Conservation (phyloP, 2,113 vertebrate genomes). For the Nothobranchius furzeri region DNA sequence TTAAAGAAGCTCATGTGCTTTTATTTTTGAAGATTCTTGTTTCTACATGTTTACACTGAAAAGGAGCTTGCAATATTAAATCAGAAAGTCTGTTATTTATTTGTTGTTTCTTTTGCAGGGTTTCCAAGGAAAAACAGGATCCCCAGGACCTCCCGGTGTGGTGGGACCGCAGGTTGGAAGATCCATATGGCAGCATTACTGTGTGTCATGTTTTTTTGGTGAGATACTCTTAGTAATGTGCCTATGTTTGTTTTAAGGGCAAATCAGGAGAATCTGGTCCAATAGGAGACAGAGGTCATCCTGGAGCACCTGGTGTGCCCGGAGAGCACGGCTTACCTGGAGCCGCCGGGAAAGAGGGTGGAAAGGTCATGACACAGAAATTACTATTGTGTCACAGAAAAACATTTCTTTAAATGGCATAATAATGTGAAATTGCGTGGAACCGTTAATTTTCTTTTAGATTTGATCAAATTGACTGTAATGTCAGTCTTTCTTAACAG, state of each 20-base stretch:
- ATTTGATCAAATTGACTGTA: no score
- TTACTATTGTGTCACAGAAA: no score
- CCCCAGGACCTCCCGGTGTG: conserved; percentile 92
- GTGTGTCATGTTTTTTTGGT: neutral
- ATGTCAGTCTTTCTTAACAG: no score
- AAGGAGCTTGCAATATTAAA: neutral
- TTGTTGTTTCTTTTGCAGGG: conserved; percentile 78
- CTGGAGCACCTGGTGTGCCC: conserved; percentile 91
- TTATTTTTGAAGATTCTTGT: neutral
- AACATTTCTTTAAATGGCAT: no score
- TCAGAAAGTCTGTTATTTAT: neutral
- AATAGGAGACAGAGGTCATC: conserved; percentile 92
- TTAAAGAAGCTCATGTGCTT: neutral
- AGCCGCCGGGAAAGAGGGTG: conserved; percentile 92
- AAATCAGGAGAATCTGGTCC: conserved; percentile 93
- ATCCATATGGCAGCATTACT: neutral
- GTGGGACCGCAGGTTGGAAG: conserved; percentile 94
- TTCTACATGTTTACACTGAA: neutral
- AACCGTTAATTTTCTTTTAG: no score
- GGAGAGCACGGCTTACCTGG: conserved; percentile 97
- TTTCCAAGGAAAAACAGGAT: conserved; percentile 98
- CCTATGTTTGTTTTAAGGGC: conserved; percentile 77
- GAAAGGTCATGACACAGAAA: conserved; percentile 82
- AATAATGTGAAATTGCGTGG: no score
- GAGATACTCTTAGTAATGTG: neutral